phyloP scores from a whole-genome alignment of 92 coral and sea anemone species.

The Hydrozoanthus gracilis region DNA sequence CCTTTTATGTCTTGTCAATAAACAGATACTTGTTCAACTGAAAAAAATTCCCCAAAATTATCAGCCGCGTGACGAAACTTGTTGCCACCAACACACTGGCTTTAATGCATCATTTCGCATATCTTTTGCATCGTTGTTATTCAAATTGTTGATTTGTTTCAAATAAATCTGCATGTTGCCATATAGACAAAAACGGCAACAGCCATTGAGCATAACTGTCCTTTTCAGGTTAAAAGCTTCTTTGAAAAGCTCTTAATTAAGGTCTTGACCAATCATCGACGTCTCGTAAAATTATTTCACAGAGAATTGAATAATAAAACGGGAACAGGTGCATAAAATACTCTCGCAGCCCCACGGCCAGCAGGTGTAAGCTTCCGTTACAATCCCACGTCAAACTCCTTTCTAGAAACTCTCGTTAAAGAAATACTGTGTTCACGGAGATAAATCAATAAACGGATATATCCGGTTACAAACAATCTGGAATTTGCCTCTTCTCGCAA shows the following conservation, averaged over 20 bases:
- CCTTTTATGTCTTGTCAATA: too few relatives aligned
- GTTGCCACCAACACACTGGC: not conserved
- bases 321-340: slow-evolving; percentile 8
- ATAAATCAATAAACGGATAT: not conserved
- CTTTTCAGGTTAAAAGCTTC: slow-evolving; percentile 2
- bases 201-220: not conserved
- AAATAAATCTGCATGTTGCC: slow-evolving; percentile 37
- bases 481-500: not conserved
- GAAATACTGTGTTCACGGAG: not conserved
- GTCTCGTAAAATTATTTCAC: not conserved
- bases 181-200: slow-evolving; percentile 22
- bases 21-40: too few relatives aligned
- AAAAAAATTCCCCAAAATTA: not conserved
- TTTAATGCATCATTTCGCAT: not conserved
- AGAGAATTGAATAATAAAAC: not conserved
- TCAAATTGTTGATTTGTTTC: slow-evolving; percentile 21
- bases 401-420: not conserved
- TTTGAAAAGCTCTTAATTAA: not conserved
- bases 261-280: slow-evolving; percentile 14
- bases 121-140: not conserved
- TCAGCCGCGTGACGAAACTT: not conserved
- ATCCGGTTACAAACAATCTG: not conserved
- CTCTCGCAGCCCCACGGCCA: not conserved
- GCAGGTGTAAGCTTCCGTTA: slow-evolving; percentile 41
- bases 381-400: not conserved